phyloP scores from a whole-genome alignment of 2,888 invertebrate genomes.

The Eristalis tenax region DNA sequence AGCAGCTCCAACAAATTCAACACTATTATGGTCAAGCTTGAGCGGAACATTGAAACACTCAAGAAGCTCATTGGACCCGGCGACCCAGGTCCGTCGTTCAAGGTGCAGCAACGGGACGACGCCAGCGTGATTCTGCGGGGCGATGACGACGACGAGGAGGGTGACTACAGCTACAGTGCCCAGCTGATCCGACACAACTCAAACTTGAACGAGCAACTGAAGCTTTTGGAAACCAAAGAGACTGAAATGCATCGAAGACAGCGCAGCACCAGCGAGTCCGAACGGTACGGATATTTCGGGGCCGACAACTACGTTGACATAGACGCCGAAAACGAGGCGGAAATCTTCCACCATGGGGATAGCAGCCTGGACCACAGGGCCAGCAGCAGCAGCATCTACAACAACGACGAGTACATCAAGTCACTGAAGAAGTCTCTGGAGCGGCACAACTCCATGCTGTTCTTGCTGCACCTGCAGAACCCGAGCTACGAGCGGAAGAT shows the following conservation, averaged over 20 bases:
- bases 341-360: constrained; percentile 67
- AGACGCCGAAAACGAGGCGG: constrained; percentile 68
- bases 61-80: constrained; percentile 78
- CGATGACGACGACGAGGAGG: constrained; percentile 45
- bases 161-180: constrained; percentile 52
- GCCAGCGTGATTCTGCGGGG: constrained; percentile 41
- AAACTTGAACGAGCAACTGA: constrained; percentile 79
- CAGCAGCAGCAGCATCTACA: constrained; percentile 77
- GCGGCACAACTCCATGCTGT: constrained; percentile 80
- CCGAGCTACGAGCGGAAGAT: constrained; percentile 77
- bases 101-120: constrained; percentile 35
- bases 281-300: constrained; percentile 51
- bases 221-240: constrained; percentile 78
- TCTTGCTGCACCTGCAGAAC: constrained; percentile 80
- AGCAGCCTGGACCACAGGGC: constrained; percentile 30
- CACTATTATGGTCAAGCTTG: constrained; percentile 77
- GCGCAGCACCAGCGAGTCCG: constrained; percentile 64
- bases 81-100: constrained; percentile 7
- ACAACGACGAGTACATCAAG: constrained; percentile 80
- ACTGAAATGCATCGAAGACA: constrained; percentile 77
- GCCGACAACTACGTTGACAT: constrained; percentile 70
- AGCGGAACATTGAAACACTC: constrained; percentile 79
- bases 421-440: constrained; percentile 79
- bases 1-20: constrained; percentile 72
- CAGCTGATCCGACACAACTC: constrained; percentile 79